Evolutionary conservation across 2,113 vertebrate genomes (phyloP).

Genomic region (Calyptommatus sinebrachiatus): DNA sequence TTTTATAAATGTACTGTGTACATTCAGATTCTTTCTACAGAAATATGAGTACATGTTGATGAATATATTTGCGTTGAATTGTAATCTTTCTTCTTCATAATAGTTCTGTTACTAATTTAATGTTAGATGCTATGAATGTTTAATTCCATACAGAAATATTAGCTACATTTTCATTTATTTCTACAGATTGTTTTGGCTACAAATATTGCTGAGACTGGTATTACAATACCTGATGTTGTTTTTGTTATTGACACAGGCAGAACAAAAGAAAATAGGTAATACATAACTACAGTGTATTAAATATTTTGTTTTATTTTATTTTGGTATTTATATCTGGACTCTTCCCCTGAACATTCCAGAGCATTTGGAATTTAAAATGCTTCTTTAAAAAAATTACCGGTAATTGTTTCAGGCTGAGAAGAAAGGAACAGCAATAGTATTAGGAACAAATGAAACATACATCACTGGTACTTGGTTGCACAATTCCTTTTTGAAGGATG

Average conservation of each 20-base stretch:
- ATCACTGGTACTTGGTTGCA: too few species aligned
- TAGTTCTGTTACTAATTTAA: not conserved
- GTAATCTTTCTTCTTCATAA: not conserved
- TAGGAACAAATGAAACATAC: too few species aligned
- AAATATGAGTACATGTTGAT: not conserved
- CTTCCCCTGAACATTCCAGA: too few species aligned
- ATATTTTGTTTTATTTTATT: not conserved
- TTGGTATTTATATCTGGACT: too few species aligned
- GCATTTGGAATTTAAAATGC: not conserved
- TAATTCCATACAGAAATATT: not conserved
- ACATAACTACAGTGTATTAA: not conserved
- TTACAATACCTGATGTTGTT: slow-evolving; percentile 96
- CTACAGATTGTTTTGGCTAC: slow-evolving; percentile 95
- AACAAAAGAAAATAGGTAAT: slow-evolving; percentile 97
- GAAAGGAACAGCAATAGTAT: too few species aligned
- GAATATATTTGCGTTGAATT: not conserved
- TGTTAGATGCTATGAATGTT: not conserved
- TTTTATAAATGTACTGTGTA: too few species aligned
- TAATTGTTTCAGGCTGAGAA: too few species aligned
- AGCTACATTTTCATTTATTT: slow-evolving; percentile 21
- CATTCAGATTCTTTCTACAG: too few species aligned
- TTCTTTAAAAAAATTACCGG: not conserved
- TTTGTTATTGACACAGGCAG: slow-evolving; percentile 95
- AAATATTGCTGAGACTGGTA: slow-evolving; percentile 96
- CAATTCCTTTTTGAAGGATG: too few species aligned